Base-by-base conservation (phyloP, 1,140 invertebrate species). In the Drosophila orena region DNA sequence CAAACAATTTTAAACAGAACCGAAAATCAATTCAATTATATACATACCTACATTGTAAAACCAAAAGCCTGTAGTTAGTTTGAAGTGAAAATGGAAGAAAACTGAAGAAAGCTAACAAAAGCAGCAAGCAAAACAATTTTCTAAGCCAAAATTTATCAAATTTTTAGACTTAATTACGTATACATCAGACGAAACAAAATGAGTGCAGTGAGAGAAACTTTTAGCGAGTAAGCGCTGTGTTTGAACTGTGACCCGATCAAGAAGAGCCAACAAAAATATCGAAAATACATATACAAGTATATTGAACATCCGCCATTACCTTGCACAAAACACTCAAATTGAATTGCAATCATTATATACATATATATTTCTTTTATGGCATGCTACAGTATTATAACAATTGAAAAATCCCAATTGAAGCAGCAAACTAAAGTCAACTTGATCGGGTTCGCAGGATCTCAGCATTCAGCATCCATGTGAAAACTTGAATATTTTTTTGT, bases 131-230 rank as follows among this genome's bases (percentile, higher is more conserved):
- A 73, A 22, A 34, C 34, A 76, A 76, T 81, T 88, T 85, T 91
- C 73, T 77, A 91, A 91, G 86, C 86, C 86, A 90, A 90, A 90
- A 90, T 90, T 78, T 83, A 88, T 79, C 50, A 54, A 72, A 88
- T 83, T 88, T 79, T 88, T 88, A 90, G 81, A 86, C 70, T 69
- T 73, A 75, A 50, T 78, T 73, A 62, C 53, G 53, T 38, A 62
- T 79, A 49, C 57, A 60, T 47, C 62, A 46, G 30, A 46, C 22
- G 42, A 57, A 61, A 46, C 17, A 24, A 56, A 61, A 27, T 42
- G 37, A 65, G 54, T 52, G 60, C 42, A 65, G 70, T 53, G 60
- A 76, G 50, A 55, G 54, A 47, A 52, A 73, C 15, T 40, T 38
- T 30, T 35, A 56, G 24, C 17, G 17, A 50, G 46, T 46, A 62